Conservation (phyloP, 2,797 vertebrate species). For the Parauchenoglanis ngamensis region DNA sequence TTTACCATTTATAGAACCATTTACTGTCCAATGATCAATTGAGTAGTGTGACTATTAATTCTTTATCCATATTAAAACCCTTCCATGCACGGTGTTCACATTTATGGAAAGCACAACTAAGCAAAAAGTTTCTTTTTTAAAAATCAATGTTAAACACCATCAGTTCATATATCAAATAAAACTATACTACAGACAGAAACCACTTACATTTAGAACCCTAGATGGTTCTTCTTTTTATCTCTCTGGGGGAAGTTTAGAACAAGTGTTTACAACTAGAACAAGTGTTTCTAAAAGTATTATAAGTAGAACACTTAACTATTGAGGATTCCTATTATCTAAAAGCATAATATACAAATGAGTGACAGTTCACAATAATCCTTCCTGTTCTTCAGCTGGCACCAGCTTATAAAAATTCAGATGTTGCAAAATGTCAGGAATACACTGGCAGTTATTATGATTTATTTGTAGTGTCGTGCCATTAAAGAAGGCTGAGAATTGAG, state of each 20-base stretch:
- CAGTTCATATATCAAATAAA: not conserved
- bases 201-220: not conserved
- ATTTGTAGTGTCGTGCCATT: slow-evolving; percentile 35
- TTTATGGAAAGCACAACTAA: no score
- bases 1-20: not conserved
- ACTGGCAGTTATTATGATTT: slow-evolving; percentile 19
- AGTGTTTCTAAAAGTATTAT: not conserved
- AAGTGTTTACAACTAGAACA: not conserved
- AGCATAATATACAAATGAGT: not conserved
- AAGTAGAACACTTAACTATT: not conserved
- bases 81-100: not conserved
- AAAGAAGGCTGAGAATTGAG: slow-evolving; percentile 18
- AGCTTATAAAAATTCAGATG: slow-evolving; percentile 10
- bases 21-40: not conserved
- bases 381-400: not conserved
- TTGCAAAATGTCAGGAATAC: slow-evolving; percentile 24
- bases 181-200: not conserved
- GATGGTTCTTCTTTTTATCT: not conserved
- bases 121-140: no score
- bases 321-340: not conserved
- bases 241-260: not conserved
- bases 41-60: not conserved
- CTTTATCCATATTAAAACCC: not conserved
- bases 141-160: not conserved
- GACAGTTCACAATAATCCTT: not conserved